These are phyloP conservation scores for Drosophila ercepeae DNA, from an alignment of 1,140 invertebrate species.

Conservation along the genomic window DNA sequence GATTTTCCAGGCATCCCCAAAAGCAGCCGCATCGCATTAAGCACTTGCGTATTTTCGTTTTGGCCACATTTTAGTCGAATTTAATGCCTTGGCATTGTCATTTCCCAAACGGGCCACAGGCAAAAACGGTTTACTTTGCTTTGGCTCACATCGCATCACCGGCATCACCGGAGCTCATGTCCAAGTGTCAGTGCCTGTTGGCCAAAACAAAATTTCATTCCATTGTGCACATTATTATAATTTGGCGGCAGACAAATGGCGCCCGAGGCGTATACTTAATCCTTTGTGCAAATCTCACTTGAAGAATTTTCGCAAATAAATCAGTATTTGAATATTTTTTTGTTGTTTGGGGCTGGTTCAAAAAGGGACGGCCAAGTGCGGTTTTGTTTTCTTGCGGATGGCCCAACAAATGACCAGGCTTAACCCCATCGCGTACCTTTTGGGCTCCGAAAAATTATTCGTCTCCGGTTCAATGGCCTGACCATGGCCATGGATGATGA, in stretches of 20 bases:
- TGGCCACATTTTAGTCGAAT: constrained; percentile 55
- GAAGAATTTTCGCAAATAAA: constrained; percentile 64
- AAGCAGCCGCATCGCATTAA: constrained; percentile 40
- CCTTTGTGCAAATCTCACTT: constrained; percentile 55
- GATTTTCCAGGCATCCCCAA: constrained; percentile 38
- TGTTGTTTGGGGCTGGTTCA: constrained; percentile 11
- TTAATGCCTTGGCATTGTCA: constrained; percentile 47
- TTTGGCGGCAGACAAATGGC: constrained; percentile 36
- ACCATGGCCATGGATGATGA: constrained; percentile 66
- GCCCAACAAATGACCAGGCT: constrained; percentile 57
- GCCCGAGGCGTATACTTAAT: constrained; percentile 25
- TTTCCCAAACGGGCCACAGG: constrained; percentile 27
- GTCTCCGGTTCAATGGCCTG: constrained; percentile 53
- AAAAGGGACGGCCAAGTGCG: constrained; percentile 16
- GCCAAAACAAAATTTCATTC: constrained; percentile 58
- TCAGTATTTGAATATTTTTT: constrained; percentile 62
- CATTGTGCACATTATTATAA: constrained; percentile 47
- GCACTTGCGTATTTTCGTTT: constrained; percentile 33
- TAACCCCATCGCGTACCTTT: constrained; percentile 45
- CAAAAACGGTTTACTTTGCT: constrained; percentile 1
- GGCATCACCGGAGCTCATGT: neutral
- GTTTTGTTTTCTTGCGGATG: constrained; percentile 7
- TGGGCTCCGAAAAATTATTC: constrained; percentile 11
- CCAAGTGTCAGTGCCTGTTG: constrained; percentile 33
- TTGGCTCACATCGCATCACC: constrained; percentile 4